phyloP scores from a whole-genome alignment of 2,797 vertebrate genomes.

The Peromyscus eremicus region DNA sequence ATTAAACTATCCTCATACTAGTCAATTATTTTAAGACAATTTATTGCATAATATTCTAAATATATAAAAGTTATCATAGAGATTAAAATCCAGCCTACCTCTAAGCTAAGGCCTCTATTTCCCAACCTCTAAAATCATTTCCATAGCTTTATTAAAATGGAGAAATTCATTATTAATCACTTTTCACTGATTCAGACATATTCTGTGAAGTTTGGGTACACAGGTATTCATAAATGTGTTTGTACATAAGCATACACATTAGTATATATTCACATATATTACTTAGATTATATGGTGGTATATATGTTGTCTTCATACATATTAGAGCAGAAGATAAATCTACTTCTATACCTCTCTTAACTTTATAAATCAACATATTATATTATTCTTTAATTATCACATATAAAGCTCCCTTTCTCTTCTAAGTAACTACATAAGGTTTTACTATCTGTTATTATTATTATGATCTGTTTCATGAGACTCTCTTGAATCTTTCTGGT shows the following conservation, averaged over 20 bases:
- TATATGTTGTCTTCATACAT: neutral
- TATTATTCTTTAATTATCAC: neutral
- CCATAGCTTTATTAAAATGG: neutral
- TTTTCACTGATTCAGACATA: neutral
- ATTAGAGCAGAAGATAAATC: neutral
- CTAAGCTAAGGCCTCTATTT: neutral
- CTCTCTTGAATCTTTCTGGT: neutral
- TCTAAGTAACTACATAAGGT: neutral
- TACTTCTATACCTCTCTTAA: neutral
- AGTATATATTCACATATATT: neutral
- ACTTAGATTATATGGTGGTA: neutral
- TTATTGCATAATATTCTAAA: constrained; percentile 11
- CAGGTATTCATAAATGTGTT: neutral
- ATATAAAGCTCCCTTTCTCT: neutral
- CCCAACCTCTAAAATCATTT: neutral
- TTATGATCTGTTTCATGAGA: neutral
- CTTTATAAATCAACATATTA: neutral
- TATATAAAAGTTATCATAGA: constrained; percentile 2
- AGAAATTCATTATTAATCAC: neutral
- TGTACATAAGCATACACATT: too few species aligned
- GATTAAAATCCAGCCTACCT: neutral
- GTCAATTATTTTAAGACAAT: constrained; percentile 11
- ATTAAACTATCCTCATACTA: neutral
- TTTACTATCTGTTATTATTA: neutral
- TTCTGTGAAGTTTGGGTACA: neutral